Evolutionary conservation across 2,888 invertebrate species (phyloP), one percentile per base, ranked within the genome.

Genomic region (Diploptera punctata): DNA sequence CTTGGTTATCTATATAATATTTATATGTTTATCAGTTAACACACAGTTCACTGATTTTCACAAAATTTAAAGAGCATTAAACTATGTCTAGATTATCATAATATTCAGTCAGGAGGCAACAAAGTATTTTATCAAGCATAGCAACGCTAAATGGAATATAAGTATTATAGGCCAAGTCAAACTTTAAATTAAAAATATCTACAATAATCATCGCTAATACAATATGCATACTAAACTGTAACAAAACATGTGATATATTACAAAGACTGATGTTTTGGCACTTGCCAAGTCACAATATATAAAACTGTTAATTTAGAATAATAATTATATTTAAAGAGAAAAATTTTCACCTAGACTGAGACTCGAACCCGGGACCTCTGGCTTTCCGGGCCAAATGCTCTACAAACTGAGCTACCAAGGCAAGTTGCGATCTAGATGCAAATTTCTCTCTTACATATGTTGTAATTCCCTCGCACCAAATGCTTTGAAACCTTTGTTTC

Each of bases 181-280:
- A 5, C 52, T 24, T 52, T 52, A 24, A 52, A 9, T 19, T 49
- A 10, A 1, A 19, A 49, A 18, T 19, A 18, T 49, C 4, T 1
- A 19, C 9, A 52, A 52, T 3, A 52, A 52, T 24, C 4, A 24
- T 7, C 16, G 24, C 52, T 52, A 52, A 24, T 52, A n/a, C 26
- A 57, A 57, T 57, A n/a, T 31, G 57, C 31, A 29, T 29, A 29
- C 57, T 57, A 26, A n/a, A 31, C 16, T n/a, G 26, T 29, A 52
- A 52, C 24, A 52, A 24, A 57, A 57, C 26, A 10, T 7, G 33
- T 7, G 5, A 18, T 47, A 65, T 26, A 47, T 65, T 65, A 65
- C 47, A 65, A 47, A 65, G 65, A 65, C 65, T 65, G 65, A 65
- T 47, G 65, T 26, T 44, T 47, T 65, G 65, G 65, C 65, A 65